Evolutionary conservation across 2,888 invertebrate species (phyloP), one percentile per base, ranked within the genome.

Genomic region (Osmoderma eremita): DNA sequence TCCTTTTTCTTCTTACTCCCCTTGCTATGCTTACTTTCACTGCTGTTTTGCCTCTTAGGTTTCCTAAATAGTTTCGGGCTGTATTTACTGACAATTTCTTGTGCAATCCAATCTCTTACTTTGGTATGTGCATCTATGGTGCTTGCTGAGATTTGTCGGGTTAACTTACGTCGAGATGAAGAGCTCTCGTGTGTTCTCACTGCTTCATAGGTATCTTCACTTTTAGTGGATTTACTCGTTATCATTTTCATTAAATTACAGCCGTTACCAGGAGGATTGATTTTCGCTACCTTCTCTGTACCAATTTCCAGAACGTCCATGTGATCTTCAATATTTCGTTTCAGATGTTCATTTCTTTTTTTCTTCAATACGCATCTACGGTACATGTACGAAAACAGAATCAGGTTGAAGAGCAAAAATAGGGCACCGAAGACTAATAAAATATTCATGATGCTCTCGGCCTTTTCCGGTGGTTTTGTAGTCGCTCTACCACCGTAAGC

Each of bases 61-160:
- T 87, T 87, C 72, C 88, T 83, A 13, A 90, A 78, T 77, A 88
- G 88, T 69, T 86, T 86, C 0, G 91, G 91, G 56, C 90, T 90
- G 75, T 88, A 90, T 77, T 89, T 87, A 73, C 90, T 88, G 75
- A 90, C 89, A 38, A 91, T 89, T 79, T 92, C 92, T 71, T 91
- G 90, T 0, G 91, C 88, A 74, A 94, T 94, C 94, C 94, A 94
- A 74, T 94, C 92, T 70, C 90, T 86, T 0, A 94, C 94, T 85
- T 94, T 94, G 12, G 92, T 91, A 77, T 93, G 91, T 0, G 94
- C 91, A 79, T 94, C 94, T 71, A 94, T 88, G 0, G 94, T 94
- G 70, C 92, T 93, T 3, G 87, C 88, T 4, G 92, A 93, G 76
- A 91, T 86, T 79, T 92, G 91, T 18, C 92, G 82, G 17, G 90